phyloP scores from a whole-genome alignment of 2,888 invertebrate genomes.

The Mylabris sibirica region DNA sequence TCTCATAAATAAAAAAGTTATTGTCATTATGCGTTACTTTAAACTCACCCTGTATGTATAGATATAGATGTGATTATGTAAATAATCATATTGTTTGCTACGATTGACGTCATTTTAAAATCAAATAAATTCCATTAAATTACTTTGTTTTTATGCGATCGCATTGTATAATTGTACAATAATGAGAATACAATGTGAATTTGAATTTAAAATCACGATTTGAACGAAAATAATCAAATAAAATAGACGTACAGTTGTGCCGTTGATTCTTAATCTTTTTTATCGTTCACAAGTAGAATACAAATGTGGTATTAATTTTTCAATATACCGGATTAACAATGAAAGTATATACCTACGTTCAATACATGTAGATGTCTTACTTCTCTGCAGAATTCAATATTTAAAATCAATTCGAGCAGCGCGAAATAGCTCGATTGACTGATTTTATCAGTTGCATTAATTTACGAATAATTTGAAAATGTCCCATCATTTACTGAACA shows the following conservation, averaged over 20 bases:
- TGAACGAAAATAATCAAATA: not conserved
- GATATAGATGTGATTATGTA: not conserved
- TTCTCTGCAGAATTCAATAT: no score
- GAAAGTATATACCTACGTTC: no score
- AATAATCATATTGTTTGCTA: not conserved
- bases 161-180: not conserved
- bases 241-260: not conserved
- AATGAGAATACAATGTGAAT: not conserved
- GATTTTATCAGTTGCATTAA: no score
- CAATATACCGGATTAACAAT: no score
- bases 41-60: no score
- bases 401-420: no score
- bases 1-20: no score
- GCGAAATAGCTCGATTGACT: no score
- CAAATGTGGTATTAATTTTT: not conserved
- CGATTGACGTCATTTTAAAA: not conserved
- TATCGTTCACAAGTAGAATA: not conserved
- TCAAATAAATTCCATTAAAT: not conserved
- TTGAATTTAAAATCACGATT: not conserved
- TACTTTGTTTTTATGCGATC: not conserved
- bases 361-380: no score
- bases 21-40: no score
- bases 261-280: not conserved
- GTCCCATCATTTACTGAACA: no score
- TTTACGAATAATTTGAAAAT: no score